These are phyloP conservation scores for Agriopis marginaria DNA, from an alignment of 2,888 invertebrate species.

Conservation along the genomic window DNA sequence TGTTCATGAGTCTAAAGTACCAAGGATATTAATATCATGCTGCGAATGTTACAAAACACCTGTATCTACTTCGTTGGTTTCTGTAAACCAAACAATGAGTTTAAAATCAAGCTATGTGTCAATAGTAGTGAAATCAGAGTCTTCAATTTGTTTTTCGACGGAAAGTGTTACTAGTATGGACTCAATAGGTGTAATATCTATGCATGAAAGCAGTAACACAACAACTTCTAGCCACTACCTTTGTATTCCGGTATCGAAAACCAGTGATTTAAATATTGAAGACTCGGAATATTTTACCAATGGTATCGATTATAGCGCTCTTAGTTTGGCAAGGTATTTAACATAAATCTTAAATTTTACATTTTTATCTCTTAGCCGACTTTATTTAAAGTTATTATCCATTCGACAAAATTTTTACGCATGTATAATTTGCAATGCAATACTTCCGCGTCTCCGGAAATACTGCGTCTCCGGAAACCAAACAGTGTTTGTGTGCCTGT, in stretches of 20 bases:
- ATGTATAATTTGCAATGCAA: too few relatives aligned
- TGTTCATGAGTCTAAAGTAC: slow-evolving; percentile 6
- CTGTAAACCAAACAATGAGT: not conserved
- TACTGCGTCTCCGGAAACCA: too few relatives aligned
- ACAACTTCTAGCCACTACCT: slow-evolving; percentile 48
- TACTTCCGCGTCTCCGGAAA: too few relatives aligned
- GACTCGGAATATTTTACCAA: slow-evolving; percentile 42
- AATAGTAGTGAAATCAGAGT: slow-evolving; percentile 53
- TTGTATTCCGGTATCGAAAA: slow-evolving; percentile 36
- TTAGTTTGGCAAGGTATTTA: slow-evolving; percentile 9
- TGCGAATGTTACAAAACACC: slow-evolving; percentile 29
- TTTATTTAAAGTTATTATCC: not conserved
- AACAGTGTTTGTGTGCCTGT: too few relatives aligned
- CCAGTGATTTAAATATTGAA: slow-evolving; percentile 30
- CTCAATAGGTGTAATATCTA: slow-evolving; percentile 53
- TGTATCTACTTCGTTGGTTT: slow-evolving; percentile 5
- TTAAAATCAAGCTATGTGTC: slow-evolving; percentile 52
- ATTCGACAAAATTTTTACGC: too few relatives aligned
- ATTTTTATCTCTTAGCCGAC: not conserved
- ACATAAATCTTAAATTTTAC: not conserved
- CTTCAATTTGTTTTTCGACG: slow-evolving; percentile 55
- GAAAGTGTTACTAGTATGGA: slow-evolving; percentile 38
- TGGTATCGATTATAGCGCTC: slow-evolving; percentile 34
- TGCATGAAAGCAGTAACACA: slow-evolving; percentile 46
- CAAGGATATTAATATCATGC: slow-evolving; percentile 37